Evolutionary conservation across 2,797 vertebrate species (phyloP), one percentile per base, ranked within the genome.

Genomic region (Trachurus trachurus): DNA sequence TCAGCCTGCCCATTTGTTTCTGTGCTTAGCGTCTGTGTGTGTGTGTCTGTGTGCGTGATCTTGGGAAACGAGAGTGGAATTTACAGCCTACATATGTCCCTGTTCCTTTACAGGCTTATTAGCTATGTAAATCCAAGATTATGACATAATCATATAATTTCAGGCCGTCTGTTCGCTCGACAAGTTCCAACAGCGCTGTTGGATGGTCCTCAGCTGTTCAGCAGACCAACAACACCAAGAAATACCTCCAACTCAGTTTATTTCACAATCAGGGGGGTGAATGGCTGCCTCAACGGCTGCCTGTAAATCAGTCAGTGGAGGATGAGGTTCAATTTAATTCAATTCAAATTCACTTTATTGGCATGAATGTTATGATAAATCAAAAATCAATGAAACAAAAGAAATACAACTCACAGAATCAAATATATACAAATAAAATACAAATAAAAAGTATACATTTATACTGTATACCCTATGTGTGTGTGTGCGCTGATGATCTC

Each of bases 121-220:
- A 81, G 63, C 67, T 52, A 81, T 90, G 85, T 80, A 86, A 90
- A 88, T 90, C 78, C 83, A 83, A 82, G 79, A 87, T 89, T 88
- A 87, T 76, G 71, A 75, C 77, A 86, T 81, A 77, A 86, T 89
- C 75, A 29, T 71, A 65, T 81, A 17, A 87, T 81, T 75, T 73
- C 70, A 61, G 62, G 39, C 85, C 66, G 45, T 87, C 86, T 91
- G 85, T 82, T 88, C 31, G 10, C 57, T 58, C 22, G 21, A 75
- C 61, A 56, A 72, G 77, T 71, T 70, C 69, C 47, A 78, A 45
- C 69, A n/a, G 26, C 57, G 29, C 11, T 1, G 26, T 45, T 50
- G 74, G 70, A 69, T 22, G 58, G 69, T 78, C 63, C 57, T 72
- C 71, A 34, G 77, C 44, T 71, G 72, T 61, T 86, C 45, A 66